Base-by-base conservation (phyloP, 2,797 vertebrate species). In the Falco rusticolus region DNA sequence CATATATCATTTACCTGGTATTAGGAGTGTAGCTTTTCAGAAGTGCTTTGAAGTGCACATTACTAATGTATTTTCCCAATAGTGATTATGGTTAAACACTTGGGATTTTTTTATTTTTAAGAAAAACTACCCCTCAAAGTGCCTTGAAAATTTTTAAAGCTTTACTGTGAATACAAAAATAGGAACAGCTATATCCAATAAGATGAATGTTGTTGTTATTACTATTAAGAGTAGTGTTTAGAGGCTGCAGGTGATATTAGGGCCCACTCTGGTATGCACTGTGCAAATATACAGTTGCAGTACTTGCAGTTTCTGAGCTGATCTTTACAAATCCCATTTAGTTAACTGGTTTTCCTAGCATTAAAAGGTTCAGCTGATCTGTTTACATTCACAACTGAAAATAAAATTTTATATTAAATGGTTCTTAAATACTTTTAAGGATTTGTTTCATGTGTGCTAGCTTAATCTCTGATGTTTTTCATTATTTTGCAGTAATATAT, bases 1-100 rank as follows among this genome's bases (percentile, higher is more conserved):
- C 95, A 96, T 88, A 96, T 97, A 96, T 97, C 97, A 97, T 97
- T 98, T 98, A 97, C 89, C 88, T 97, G 87, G 95, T 95, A 95
- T 97, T 96, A 92, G 87, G 84, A 97, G 94, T 97, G 87, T 97
- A 96, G 97, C 86, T 96, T 93, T 97, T 96, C 96, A 88, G 93
- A 96, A 97, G 95, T 97, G 93, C 96, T 96, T 79, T 93, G 95
- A 97, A 97, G 84, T 96, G 95, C 95, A 61, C 54, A 90, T 96
- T 97, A 92, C 89, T 96, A 93, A 96, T 87, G 94, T 96, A 94
- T 97, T 96, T 96, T 95, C 94, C 77, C 92, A 96, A 96, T 96
- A 91, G 95, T 85, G 80, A 95, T 97, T 97, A 94, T 19, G 60
- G 87, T 95, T 97, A 96, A 97, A 94, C 96, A 96, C 93, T 95